Base-by-base conservation (phyloP, 2,113 vertebrate genomes). In the Megatriorchis doriae region DNA sequence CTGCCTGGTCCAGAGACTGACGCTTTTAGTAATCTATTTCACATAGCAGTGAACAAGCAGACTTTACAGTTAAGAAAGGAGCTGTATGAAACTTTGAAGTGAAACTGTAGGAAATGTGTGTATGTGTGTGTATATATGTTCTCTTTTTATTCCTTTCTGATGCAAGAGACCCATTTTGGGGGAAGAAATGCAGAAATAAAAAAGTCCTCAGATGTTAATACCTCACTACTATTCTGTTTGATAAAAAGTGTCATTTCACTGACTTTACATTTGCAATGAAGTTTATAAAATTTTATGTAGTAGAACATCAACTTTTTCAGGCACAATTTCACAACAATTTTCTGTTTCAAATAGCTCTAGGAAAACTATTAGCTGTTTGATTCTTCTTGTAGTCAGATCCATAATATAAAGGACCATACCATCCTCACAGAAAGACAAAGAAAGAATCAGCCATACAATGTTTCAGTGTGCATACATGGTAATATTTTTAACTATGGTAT, bases 251-350 rank as follows among this genome's bases (percentile, higher is more conserved):
- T 16, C 17, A 47, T 88, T 93, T 88, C 45, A 61, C 13, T 80
- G 70, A 66, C 67, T 82, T 85, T 63, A 86, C 45, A 48, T 83
- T 88, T 77, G 10, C 58, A 66, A 68, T 85, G 50, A 93, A 66
- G 55, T 92, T 96, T 94, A 73, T 73, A 77, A 95, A 88, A 72
- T 80, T 78, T 52, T 90, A 79, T 31, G 40, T 79, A n/a, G 58
- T 86, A 93, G 66, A 94, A 92, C 40, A 88, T n/a, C 40, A 93
- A 73, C 48, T 14, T 94, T 74, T 93, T 79, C 81, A 93, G 70
- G 81, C 87, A 93, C 62, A 85, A 73, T 91, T 86, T 93, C 90
- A 82, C 71, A 91, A 93, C 15, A 65, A 47, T 80, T 58, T 87
- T 85, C 81, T 90, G 40, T 82, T 82, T 90, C 66, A 73, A 75